phyloP scores from a whole-genome alignment of 2,113 vertebrate genomes.

The Hirundichthys speculiger region DNA sequence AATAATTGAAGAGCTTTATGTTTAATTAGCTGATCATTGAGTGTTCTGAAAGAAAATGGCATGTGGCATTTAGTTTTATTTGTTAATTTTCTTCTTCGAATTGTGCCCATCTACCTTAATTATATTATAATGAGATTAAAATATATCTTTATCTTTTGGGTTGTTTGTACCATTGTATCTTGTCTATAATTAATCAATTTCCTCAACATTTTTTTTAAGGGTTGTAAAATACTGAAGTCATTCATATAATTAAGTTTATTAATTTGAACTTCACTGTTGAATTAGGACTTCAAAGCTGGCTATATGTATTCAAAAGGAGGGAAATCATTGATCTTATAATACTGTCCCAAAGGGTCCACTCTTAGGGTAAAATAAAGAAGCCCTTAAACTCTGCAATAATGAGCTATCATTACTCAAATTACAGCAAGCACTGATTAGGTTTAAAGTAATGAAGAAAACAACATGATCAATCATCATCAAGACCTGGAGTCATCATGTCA shows the following conservation, averaged over 20 bases:
- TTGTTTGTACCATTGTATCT: too few species aligned
- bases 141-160: too few species aligned
- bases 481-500: conserved; percentile 86
- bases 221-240: neutral
- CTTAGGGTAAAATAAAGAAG: conserved; percentile 88
- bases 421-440: conserved; percentile 97
- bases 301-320: conserved; percentile 46
- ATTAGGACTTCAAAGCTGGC: conserved; percentile 37
- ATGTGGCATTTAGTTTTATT: conserved; percentile 32
- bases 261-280: conserved; percentile 70
- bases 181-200: too few species aligned
- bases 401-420: conserved; percentile 99
- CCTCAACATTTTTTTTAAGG: conserved; percentile 19
- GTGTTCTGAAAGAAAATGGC: conserved; percentile 45
- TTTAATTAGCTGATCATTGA: conserved; percentile 36
- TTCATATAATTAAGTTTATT: conserved; percentile 19
- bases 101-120: too few species aligned
- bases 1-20: conserved; percentile 62
- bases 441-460: conserved; percentile 99
- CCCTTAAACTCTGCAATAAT: conserved; percentile 97
- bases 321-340: conserved; percentile 77
- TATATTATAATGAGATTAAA: too few species aligned
- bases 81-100: conserved; percentile 33
- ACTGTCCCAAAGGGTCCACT: conserved; percentile 82
- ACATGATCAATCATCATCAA: conserved; percentile 99